Conservation (phyloP, 2,113 vertebrate species). For the Brachypodius melanocephalos region DNA sequence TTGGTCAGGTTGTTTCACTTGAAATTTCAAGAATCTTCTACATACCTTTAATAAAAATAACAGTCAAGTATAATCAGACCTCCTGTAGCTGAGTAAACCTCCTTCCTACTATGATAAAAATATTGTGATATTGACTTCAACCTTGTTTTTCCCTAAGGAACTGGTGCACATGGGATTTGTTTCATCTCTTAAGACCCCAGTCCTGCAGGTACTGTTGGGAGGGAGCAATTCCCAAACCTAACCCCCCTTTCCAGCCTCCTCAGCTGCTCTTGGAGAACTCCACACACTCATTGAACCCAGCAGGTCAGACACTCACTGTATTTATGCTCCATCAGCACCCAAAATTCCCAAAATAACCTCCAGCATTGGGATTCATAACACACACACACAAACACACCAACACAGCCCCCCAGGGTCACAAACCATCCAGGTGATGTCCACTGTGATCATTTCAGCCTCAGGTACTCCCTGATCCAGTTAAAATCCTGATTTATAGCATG, state of each 20-base stretch:
- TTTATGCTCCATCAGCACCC: neutral
- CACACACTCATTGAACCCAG: neutral
- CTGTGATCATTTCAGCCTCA: neutral
- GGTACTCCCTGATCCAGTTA: neutral
- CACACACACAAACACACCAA: slow-evolving; percentile 20
- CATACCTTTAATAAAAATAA: neutral
- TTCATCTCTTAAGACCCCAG: neutral
- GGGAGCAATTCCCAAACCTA: neutral
- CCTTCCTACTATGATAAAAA: neutral
- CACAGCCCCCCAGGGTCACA: neutral
- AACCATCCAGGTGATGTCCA: neutral
- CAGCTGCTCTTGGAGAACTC: neutral
- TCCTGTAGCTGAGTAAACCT: neutral
- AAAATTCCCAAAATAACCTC: neutral
- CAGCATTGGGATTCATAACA: neutral
- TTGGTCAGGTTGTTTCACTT: neutral
- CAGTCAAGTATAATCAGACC: neutral
- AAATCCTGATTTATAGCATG: slow-evolving; percentile 52
- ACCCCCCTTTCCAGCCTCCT: neutral
- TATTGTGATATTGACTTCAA: neutral
- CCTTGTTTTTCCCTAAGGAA: neutral
- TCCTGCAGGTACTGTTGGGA: neutral
- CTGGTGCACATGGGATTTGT: neutral
- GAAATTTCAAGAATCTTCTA: neutral
- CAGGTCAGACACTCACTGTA: neutral